Base-by-base conservation (phyloP, 2,888 invertebrate species). In the Spisula solida region DNA sequence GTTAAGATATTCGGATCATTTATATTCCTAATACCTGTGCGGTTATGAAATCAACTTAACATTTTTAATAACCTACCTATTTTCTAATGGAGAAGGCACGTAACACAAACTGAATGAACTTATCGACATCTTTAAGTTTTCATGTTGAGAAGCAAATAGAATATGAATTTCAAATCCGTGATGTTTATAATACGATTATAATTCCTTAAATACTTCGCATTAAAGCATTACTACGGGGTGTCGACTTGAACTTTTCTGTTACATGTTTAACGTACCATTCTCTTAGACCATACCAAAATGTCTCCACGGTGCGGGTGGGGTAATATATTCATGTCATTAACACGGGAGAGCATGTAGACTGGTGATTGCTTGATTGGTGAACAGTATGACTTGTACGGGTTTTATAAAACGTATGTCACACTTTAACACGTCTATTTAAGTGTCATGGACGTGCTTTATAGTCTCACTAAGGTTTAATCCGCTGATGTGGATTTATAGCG, bases 101-200 rank as follows among this genome's bases (percentile, higher is more conserved):
- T 25, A 16, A 31, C 56, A 12, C 51, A 81, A 51, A 81, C 20
- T 29, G 18, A 56, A 55, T 79, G 79, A 85, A 56, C 79, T 56
- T 31, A 25, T 55, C 56, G 41, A 78, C 85, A 85, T 56, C 85
- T 51, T 56, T 78, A 79, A 78, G 34, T 56, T 60, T 25, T 29
- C 56, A 34, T 41, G 79, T 55, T n/a, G n/a, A 75, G 75, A 51
- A 79, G 56, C 16, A 85, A 55, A 79, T 56, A 85, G 55, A 55
- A 55, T 85, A 85, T 85, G 55, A 55, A 85, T 85, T 85, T 85
- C 56, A 85, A 85, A 85, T 85, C 79, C 78, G 56, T 78, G 55
- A 79, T 85, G 85, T 85, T 85, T 79, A 79, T 85, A 85, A 85
- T 85, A 56, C 29, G 85, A 85, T 85, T 85, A 85, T 85, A 78